Percentiles rank a stretch among this genome's conserved stretches.
Conservation (phyloP, 2,113 vertebrate species). For the Columbina picui region DNA sequence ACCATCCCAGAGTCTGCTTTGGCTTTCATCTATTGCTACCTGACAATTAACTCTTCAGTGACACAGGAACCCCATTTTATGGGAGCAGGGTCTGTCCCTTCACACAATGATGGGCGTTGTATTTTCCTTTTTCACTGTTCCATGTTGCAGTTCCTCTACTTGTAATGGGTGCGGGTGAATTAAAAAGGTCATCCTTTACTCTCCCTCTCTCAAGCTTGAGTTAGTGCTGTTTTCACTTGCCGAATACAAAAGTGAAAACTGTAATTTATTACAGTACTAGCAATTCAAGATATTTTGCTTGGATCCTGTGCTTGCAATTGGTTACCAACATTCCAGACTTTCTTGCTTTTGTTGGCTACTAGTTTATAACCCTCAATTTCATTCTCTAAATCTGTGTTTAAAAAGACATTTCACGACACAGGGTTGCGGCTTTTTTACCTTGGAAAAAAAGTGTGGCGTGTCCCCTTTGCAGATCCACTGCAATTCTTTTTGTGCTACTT, state of each 20-base stretch:
- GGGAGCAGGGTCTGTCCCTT: background rate
- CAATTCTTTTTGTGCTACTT: background rate
- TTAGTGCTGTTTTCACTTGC: conserved; percentile 79
- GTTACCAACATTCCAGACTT: conserved; percentile 79
- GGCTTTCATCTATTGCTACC: conserved; percentile 58
- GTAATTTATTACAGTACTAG: conserved; percentile 80
- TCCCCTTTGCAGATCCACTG: conserved; percentile 11
- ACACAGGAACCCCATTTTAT: background rate
- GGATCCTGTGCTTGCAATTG: conserved; percentile 63
- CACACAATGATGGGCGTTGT: background rate
- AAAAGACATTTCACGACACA: conserved; percentile 76
- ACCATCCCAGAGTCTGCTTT: conserved; percentile 59
- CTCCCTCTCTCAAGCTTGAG: conserved; percentile 70
- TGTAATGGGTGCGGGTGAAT: conserved; percentile 31
- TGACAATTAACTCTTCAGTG: conserved; percentile 62
- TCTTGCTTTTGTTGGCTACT: conserved; percentile 83
- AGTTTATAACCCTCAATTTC: conserved; percentile 77
- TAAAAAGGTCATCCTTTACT: conserved; percentile 66
- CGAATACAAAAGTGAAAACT: conserved; percentile 80
- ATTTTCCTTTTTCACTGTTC: background rate
- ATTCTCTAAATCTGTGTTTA: conserved; percentile 79
- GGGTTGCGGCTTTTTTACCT: background rate
- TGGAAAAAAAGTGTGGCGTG: conserved; percentile 46
- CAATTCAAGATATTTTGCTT: conserved; percentile 85
- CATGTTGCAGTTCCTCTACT: background rate